Conservation (phyloP, 35 echinoderm and acorn worm species). For the Amphiura filiformis region DNA sequence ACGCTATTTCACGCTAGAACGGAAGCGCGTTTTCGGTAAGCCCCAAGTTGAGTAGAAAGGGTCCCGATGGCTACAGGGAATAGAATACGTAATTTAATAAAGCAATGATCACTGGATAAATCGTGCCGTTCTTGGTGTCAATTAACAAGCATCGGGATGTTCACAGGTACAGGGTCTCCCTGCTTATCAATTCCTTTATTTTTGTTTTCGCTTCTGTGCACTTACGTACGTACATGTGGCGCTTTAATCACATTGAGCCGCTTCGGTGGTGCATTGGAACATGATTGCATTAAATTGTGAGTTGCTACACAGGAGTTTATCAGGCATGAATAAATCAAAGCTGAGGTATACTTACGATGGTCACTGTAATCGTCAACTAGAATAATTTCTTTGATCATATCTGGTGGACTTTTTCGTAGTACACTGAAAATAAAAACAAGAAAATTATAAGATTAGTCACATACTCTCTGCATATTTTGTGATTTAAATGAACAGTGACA, state of each 20-base stretch:
- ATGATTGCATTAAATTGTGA: background rate
- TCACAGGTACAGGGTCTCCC: background rate
- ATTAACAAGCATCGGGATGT: background rate
- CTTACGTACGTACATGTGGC: background rate
- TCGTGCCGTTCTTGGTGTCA: background rate
- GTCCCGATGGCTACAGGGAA: background rate
- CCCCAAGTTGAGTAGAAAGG: background rate
- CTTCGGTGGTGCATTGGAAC: background rate
- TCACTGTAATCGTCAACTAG: constrained; percentile 99
- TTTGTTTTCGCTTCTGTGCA: too few species aligned
- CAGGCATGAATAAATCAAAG: too few species aligned
- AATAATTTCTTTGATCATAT: constrained; percentile 95
- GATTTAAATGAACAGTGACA: background rate
- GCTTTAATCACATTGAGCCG: background rate
- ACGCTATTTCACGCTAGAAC: background rate
- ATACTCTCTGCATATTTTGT: background rate
- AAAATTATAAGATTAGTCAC: background rate
- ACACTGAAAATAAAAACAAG: constrained; percentile 78
- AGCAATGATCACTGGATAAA: background rate
- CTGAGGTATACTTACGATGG: constrained; percentile 96
- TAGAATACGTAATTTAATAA: constrained; percentile 1
- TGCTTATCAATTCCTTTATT: too few species aligned
- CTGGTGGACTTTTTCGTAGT: constrained; percentile 89
- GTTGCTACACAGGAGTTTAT: background rate
- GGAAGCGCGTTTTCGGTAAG: background rate